Evolutionary conservation across 2,888 invertebrate species (phyloP).

Genomic region (Idaea aversata): DNA sequence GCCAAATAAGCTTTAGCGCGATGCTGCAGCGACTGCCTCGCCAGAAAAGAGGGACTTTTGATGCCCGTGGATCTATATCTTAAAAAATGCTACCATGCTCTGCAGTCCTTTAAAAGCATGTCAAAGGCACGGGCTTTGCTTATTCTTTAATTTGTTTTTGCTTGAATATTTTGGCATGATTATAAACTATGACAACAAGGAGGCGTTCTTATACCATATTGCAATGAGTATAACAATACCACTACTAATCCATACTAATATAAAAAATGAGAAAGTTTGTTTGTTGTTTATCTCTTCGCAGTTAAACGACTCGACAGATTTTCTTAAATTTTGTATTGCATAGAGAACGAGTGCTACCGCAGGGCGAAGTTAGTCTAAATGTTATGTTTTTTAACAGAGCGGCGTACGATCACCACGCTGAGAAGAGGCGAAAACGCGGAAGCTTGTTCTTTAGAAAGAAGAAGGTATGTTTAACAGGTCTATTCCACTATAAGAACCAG

Average conservation of each 20-base stretch:
- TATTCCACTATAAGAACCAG: not conserved
- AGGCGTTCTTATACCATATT: too few relatives aligned
- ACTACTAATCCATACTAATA: not conserved
- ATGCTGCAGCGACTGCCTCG: too few relatives aligned
- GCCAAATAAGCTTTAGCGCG: too few relatives aligned
- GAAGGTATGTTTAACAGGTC: conserved; percentile 76
- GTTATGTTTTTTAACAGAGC: conserved; percentile 58
- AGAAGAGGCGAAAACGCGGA: conserved; percentile 92
- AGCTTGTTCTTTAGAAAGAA: conserved; percentile 96
- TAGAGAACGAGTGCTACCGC: not conserved
- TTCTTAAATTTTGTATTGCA: not conserved
- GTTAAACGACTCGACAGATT: not conserved
- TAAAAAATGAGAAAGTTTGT: not conserved
- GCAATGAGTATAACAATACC: too few relatives aligned
- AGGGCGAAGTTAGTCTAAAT: not conserved
- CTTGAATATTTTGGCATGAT: conserved; percentile 19
- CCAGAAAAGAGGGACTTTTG: too few relatives aligned
- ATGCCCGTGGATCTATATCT: too few relatives aligned
- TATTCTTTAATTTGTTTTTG: conserved; percentile 33
- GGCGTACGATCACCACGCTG: conserved; percentile 87
- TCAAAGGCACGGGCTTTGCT: conserved; percentile 46
- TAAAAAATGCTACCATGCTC: too few relatives aligned
- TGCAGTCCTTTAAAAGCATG: conserved; percentile 31
- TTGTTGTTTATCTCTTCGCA: not conserved
- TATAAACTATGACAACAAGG: not conserved